Conservation (phyloP, 2,113 vertebrate genomes). For the Setophaga coronata region DNA sequence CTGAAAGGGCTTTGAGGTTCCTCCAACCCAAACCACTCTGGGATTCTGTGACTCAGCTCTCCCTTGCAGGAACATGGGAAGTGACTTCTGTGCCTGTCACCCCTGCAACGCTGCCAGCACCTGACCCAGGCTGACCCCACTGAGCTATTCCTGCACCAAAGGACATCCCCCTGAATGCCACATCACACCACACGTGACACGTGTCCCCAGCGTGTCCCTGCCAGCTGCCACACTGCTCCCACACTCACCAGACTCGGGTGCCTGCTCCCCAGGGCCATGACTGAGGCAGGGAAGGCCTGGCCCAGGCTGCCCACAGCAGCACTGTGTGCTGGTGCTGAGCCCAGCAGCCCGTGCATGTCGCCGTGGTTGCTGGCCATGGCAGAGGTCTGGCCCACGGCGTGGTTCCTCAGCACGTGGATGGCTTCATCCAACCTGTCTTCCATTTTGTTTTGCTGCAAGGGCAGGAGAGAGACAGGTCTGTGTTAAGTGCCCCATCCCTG, state of each 20-base stretch:
- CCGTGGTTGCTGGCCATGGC: constrained; percentile 73
- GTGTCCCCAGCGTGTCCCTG: accelerated
- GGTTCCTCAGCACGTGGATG: constrained; percentile 93
- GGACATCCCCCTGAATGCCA: accelerated
- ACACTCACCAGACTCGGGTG: constrained; percentile 86
- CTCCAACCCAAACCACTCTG: background rate
- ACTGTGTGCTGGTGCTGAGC: constrained; percentile 77
- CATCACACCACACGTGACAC: accelerated
- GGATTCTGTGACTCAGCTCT: background rate
- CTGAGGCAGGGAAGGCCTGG: constrained; percentile 81
- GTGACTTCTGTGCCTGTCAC: background rate
- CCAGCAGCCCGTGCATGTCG: constrained; percentile 86
- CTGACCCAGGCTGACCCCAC: background rate
- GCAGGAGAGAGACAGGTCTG: background rate
- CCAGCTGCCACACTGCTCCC: background rate
- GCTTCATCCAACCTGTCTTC: constrained; percentile 97
- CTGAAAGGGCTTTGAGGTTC: background rate
- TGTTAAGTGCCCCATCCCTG: background rate
- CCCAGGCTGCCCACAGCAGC: constrained; percentile 81
- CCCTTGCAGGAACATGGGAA: accelerated
- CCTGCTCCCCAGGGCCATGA: constrained; percentile 85
- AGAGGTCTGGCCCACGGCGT: constrained; percentile 88
- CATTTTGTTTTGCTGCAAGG: constrained; percentile 90
- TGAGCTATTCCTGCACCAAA: background rate
- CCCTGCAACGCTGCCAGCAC: accelerated